These are phyloP conservation scores for Plecotus auritus DNA, from an alignment of 2,113 vertebrate genomes.

Conservation along the genomic window DNA sequence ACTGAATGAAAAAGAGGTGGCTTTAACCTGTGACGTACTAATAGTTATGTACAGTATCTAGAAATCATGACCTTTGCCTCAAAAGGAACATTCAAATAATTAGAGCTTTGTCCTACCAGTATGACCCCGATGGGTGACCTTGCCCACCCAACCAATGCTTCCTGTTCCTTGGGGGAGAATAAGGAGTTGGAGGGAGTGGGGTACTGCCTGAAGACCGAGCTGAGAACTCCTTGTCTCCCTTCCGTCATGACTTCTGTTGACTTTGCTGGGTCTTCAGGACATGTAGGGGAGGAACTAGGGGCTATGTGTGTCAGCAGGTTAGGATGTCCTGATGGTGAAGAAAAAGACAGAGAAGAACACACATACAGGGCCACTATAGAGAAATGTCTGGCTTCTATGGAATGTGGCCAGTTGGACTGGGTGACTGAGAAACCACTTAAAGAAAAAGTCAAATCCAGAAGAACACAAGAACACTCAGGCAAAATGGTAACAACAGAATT, in stretches of 20 bases:
- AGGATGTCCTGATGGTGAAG: neutral
- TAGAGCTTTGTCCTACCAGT: neutral
- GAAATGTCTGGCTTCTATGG: neutral
- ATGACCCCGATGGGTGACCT: neutral
- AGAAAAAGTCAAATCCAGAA: neutral
- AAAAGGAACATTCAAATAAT: neutral
- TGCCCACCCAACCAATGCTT: neutral
- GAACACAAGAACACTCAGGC: neutral
- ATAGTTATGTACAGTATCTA: neutral
- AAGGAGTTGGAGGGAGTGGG: neutral
- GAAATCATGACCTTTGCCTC: neutral
- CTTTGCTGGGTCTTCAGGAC: neutral
- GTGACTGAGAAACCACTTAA: neutral
- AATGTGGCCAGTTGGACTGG: neutral
- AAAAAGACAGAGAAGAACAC: neutral
- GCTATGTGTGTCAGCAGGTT: neutral
- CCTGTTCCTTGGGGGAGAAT: neutral
- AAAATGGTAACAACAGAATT: neutral
- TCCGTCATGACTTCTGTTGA: neutral
- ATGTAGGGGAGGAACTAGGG: neutral
- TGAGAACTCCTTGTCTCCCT: neutral
- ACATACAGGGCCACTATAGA: neutral
- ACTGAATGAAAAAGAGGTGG: conserved; percentile 80
- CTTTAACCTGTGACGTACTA: neutral
- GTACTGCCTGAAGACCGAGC: neutral